Conservation (phyloP, 2,113 vertebrate species). For the Channa argus region DNA sequence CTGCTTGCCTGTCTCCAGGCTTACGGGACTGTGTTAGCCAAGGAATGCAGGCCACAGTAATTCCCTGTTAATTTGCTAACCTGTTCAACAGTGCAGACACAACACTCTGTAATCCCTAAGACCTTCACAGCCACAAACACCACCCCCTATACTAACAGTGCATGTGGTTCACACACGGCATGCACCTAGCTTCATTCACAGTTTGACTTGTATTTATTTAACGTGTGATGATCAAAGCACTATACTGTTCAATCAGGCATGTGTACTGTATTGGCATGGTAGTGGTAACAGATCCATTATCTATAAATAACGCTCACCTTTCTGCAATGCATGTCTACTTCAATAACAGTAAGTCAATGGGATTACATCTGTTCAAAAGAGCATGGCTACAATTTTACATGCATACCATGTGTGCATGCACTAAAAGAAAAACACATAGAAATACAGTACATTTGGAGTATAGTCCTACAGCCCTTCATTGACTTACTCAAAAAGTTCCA, state of each 20-base stretch:
- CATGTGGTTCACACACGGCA: slow-evolving; percentile 22
- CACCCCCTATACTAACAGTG: slow-evolving; percentile 44
- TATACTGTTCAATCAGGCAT: slow-evolving; percentile 9
- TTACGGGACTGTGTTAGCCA: slow-evolving; percentile 61
- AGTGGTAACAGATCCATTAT: slow-evolving; percentile 1
- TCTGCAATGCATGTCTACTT: slow-evolving; percentile 9
- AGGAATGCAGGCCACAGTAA: slow-evolving; percentile 81
- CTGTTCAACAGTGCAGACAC: slow-evolving; percentile 78
- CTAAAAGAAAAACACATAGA: not conserved
- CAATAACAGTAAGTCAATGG: not conserved
- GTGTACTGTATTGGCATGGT: not conserved
- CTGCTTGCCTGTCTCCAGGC: slow-evolving; percentile 65
- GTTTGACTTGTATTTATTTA: slow-evolving; percentile 38
- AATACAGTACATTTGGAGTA: slow-evolving; percentile 12
- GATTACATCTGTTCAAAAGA: not conserved
- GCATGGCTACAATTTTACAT: not conserved
- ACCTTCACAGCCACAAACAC: slow-evolving; percentile 49
- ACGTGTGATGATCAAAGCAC: slow-evolving; percentile 20
- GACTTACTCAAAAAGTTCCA: not conserved
- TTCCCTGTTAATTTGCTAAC: slow-evolving; percentile 84
- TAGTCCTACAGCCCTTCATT: slow-evolving; percentile 2
- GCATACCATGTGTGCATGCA: not conserved
- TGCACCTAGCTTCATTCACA: slow-evolving; percentile 36
- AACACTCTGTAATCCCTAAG: slow-evolving; percentile 63
- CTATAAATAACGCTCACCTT: slow-evolving; percentile 2